Evolutionary conservation across 2,888 invertebrate species (phyloP).

Genomic region (Lymantria monacha): DNA sequence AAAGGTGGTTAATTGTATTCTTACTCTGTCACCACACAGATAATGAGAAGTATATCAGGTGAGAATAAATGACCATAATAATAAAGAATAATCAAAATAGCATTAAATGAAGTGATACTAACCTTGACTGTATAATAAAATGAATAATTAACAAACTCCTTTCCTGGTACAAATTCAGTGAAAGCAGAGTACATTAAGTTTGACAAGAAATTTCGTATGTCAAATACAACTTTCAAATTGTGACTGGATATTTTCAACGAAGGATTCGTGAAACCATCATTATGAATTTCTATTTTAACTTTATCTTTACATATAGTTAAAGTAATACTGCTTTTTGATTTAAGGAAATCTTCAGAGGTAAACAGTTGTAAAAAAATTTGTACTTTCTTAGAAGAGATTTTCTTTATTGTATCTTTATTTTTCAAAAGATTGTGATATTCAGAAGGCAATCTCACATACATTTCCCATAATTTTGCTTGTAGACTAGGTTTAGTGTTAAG

Average conservation of each 20-base stretch:
- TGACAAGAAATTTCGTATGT: conserved; percentile 58
- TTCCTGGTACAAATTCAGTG: conserved; percentile 21
- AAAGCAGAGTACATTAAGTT: conserved; percentile 47
- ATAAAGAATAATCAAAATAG: no score
- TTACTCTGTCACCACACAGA: no score
- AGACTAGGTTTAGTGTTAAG: conserved; percentile 20
- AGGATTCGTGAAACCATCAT: conserved; percentile 51
- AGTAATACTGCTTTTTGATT: conserved; percentile 37
- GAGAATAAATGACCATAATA: no score
- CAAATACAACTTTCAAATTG: conserved; percentile 42
- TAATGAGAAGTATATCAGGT: no score
- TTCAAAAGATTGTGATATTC: conserved; percentile 44
- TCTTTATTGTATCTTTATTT: conserved; percentile 26
- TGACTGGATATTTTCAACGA: conserved; percentile 46
- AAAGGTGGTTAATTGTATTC: no score
- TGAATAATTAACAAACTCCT: conserved; percentile 43
- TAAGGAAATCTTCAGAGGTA: conserved; percentile 50
- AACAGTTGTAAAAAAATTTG: conserved; percentile 40
- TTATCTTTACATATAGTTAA: conserved; percentile 46
- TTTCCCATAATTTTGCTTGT: conserved; percentile 28
- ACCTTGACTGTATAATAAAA: conserved; percentile 60
- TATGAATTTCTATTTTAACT: conserved; percentile 45
- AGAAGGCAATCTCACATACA: conserved; percentile 54
- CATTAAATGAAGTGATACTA: conserved; percentile 14
- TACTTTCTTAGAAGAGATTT: conserved; percentile 38